phyloP scores from a whole-genome alignment of 2,888 invertebrate genomes.

The Philonicus albiceps region DNA sequence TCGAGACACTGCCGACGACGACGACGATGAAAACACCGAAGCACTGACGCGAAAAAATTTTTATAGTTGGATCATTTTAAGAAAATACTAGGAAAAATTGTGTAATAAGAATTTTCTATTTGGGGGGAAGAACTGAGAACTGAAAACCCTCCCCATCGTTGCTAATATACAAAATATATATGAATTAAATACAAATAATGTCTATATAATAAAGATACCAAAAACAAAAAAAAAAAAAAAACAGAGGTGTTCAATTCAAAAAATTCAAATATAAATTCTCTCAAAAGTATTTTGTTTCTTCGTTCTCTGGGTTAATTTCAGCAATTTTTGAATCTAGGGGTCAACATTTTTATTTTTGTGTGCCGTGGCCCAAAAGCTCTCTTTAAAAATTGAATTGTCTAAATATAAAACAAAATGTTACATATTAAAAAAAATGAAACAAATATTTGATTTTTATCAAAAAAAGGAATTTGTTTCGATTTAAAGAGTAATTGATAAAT shows the following conservation, averaged over 20 bases:
- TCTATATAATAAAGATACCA: not conserved
- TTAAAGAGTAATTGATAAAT: too few relatives aligned
- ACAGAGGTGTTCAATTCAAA: not conserved
- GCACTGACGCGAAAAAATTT: not conserved
- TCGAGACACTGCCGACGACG: too few relatives aligned
- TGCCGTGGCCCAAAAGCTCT: not conserved
- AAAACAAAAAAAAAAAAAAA: not conserved
- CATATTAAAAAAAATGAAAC: not conserved
- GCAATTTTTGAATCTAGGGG: not conserved
- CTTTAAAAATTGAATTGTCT: not conserved
- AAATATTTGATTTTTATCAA: not conserved
- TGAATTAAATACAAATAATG: not conserved
- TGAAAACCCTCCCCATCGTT: not conserved
- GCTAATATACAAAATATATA: not conserved
- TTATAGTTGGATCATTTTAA: too few relatives aligned
- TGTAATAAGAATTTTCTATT: not conserved
- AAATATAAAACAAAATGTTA: not conserved
- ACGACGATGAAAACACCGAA: too few relatives aligned
- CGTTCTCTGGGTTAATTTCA: too few relatives aligned
- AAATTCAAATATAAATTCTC: not conserved
- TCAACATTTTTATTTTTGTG: not conserved
- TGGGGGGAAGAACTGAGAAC: not conserved
- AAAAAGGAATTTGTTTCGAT: not conserved
- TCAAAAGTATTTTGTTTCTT: too few relatives aligned
- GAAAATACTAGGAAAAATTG: too few relatives aligned